Conservation (phyloP, 1,140 invertebrate genomes). For the Drosophila pruinosa region DNA sequence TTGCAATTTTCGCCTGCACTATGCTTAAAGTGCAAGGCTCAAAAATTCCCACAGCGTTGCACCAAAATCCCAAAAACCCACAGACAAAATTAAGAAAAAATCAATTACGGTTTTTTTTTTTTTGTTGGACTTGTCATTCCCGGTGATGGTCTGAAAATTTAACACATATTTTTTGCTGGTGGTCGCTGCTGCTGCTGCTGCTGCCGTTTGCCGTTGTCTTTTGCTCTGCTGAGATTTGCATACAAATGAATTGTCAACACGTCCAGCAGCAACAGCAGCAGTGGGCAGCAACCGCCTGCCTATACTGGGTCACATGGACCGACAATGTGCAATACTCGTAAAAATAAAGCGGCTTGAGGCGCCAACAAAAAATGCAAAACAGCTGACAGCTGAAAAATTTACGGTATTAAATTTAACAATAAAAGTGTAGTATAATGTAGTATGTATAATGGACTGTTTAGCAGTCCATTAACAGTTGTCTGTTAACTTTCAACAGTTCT, state of each 20-base stretch:
- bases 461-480: not conserved
- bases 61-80: slow-evolving; percentile 6
- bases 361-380: slow-evolving; percentile 49
- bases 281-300: not conserved
- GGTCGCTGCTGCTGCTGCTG: not conserved
- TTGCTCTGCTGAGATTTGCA: slow-evolving; percentile 78
- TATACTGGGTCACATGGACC: slow-evolving; percentile 12
- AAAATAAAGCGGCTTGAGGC: slow-evolving; percentile 54
- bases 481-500: slow-evolving; percentile 11
- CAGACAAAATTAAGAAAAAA: slow-evolving; percentile 46
- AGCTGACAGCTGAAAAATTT: slow-evolving; percentile 53
- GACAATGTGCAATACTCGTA: slow-evolving; percentile 51
- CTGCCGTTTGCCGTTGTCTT: slow-evolving; percentile 50
- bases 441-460: not conserved
- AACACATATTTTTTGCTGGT: slow-evolving; percentile 26
- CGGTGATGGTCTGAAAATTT: slow-evolving; percentile 47
- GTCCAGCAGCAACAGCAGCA: slow-evolving; percentile 29
- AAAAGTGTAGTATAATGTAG: not conserved
- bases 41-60: not conserved
- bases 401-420: slow-evolving; percentile 59
- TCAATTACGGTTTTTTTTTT: slow-evolving; percentile 40
- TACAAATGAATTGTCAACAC: slow-evolving; percentile 82
- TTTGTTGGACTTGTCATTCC: slow-evolving; percentile 17
- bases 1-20: slow-evolving; percentile 34
- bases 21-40: slow-evolving; percentile 31